Percentiles rank a stretch among this genome's conserved stretches.
phyloP scores from a whole-genome alignment of 1,140 invertebrate species.

The Drosophila persimilis region DNA sequence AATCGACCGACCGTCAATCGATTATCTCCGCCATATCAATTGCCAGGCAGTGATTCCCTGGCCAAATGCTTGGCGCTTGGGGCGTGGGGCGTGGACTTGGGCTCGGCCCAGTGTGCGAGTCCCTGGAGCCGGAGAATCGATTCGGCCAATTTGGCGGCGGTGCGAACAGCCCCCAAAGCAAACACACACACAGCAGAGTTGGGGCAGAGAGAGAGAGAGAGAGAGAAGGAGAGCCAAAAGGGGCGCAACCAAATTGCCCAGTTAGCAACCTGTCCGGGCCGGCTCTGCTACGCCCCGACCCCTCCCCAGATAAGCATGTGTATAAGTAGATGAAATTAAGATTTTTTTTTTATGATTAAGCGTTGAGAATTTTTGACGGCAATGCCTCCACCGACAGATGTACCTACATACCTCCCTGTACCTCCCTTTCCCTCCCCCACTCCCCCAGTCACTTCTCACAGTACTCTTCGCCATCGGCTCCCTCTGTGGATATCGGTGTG shows the following conservation, averaged over 20 bases:
- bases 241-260: slow-evolving; percentile 65
- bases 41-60: slow-evolving; percentile 23
- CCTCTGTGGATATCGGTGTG: slow-evolving; percentile 4
- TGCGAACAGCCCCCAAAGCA: slow-evolving; percentile 69
- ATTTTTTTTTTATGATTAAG: slow-evolving; percentile 71
- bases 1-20: slow-evolving; percentile 27
- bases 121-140: slow-evolving; percentile 14
- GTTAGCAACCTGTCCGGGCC: slow-evolving; percentile 60
- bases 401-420: slow-evolving; percentile 2
- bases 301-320: slow-evolving; percentile 35
- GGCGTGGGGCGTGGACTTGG: too few relatives aligned
- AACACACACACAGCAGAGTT: slow-evolving; percentile 41
- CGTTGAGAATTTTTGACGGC: slow-evolving; percentile 70
- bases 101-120: background rate
- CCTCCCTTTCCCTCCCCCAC: too few relatives aligned
- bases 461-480: background rate
- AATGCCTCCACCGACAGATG: slow-evolving; percentile 22
- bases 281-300: background rate
- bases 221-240: slow-evolving; percentile 17
- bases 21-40: slow-evolving; percentile 38
- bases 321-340: slow-evolving; percentile 77
- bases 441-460: background rate
- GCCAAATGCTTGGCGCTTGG: background rate
- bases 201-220: background rate
- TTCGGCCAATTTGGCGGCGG: slow-evolving; percentile 43